phyloP scores from a whole-genome alignment of 1,140 invertebrate species.

The Drosophila miranda region DNA sequence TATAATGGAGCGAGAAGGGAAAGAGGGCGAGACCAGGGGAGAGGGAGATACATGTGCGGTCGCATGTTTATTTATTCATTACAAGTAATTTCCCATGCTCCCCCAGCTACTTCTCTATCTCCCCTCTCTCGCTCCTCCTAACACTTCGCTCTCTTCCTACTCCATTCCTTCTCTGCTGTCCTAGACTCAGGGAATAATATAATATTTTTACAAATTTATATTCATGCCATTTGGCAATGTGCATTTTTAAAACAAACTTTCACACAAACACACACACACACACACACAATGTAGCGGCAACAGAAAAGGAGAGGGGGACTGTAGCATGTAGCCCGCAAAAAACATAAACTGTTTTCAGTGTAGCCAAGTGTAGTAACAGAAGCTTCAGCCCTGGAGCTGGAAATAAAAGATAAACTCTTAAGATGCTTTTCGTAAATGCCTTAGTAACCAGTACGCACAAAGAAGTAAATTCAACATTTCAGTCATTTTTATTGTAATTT shows the following conservation, averaged over 20 bases:
- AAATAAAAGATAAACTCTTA: conserved; percentile 26
- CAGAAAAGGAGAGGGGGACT: conserved; percentile 9
- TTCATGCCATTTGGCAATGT: conserved; percentile 74
- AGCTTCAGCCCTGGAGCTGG: neutral
- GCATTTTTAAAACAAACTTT: conserved; percentile 65
- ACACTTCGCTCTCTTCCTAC: too few species aligned
- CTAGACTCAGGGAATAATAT: conserved; percentile 52
- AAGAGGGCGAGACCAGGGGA: too few species aligned
- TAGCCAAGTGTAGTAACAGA: conserved; percentile 28
- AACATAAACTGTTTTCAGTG: conserved; percentile 66
- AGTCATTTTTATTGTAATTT: too few species aligned
- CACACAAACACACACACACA: conserved; percentile 1
- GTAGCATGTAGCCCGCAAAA: conserved; percentile 49
- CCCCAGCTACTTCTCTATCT: neutral
- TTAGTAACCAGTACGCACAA: too few species aligned
- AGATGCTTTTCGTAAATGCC: conserved; percentile 28
- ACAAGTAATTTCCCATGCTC: conserved; percentile 64
- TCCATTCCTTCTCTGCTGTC: neutral
- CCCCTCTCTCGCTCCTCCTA: neutral
- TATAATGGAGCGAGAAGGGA: neutral
- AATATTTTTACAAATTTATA: conserved; percentile 76
- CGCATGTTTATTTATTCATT: conserved; percentile 75
- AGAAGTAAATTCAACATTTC: too few species aligned
- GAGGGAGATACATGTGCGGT: conserved; percentile 18
- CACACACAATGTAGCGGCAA: neutral